phyloP scores from a whole-genome alignment of 2,797 vertebrate genomes.

The Melanitta fusca region DNA sequence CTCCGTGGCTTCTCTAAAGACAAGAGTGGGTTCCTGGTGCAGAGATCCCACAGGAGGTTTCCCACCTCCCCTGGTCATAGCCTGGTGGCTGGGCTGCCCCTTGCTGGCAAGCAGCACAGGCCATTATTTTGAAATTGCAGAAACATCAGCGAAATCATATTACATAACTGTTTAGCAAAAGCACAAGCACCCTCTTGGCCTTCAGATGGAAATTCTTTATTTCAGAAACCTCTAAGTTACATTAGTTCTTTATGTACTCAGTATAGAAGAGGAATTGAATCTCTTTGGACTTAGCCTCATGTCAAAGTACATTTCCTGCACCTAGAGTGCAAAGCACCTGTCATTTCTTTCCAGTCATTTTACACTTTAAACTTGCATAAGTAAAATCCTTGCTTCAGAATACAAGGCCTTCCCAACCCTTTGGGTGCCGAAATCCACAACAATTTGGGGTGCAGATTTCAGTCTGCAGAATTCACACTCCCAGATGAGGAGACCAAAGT shows the following conservation, averaged over 20 bases:
- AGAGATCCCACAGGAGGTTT: not conserved
- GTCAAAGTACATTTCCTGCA: not conserved
- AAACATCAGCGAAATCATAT: not conserved
- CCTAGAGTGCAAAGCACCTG: constrained; percentile 11
- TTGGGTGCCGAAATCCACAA: not conserved
- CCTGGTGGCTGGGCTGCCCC: not conserved
- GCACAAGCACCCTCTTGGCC: not conserved
- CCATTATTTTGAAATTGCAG: not conserved
- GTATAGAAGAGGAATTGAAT: not conserved
- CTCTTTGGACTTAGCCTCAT: not conserved
- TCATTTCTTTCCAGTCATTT: constrained; percentile 15
- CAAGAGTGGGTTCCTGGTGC: fast-evolving
- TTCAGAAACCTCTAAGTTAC: not conserved
- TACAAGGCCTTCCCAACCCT: not conserved
- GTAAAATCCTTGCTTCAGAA: not conserved
- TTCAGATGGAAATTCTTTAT: not conserved
- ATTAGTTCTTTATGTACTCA: not conserved
- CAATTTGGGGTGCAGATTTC: not conserved
- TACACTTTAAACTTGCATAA: constrained; percentile 3
- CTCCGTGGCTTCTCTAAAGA: not conserved
- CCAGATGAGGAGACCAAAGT: constrained; percentile 6
- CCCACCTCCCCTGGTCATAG: not conserved
- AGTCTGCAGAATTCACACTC: not conserved
- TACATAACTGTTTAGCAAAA: not conserved
- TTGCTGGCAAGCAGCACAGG: not conserved